Base-by-base conservation (phyloP, 2,113 vertebrate species). In the Benitochromis conjunctus region DNA sequence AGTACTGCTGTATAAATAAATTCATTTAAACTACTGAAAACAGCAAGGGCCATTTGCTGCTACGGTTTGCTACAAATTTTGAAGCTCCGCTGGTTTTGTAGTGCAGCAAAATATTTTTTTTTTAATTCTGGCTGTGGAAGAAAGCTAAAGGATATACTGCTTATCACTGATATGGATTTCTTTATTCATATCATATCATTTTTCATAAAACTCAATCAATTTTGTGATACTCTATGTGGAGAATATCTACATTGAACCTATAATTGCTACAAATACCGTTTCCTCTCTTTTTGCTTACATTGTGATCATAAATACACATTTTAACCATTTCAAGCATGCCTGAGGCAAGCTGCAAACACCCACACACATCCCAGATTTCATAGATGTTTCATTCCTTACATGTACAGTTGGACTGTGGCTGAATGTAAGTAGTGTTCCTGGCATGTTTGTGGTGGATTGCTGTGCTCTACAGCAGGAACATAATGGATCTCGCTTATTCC, bases 1-100 rank as follows among this genome's bases (percentile, higher is more conserved):
- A 58, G 60, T 53, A 43, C 79, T 71, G 12, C 31, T 83, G 66
- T 83, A 88, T 88, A 91, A 91, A 93, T 88, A 91, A 92, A 91
- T 88, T 54, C 79, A 87, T 91, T 81, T 19, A 64, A 85, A 58
- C 85, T 24, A 51, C 2, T 21, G 55, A 79, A 86, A 88, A 81
- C 83, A 78, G 43, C 5, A 53, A 74, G 29, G 31, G 38, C 74
- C 81, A 38, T 29, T 38, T 29, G 66, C 41, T 48, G 18, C 71
- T 29, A 3, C 6, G 6, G 54, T 86, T 79, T 89, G 86, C 87
- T 86, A 82, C 36, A 80, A 64, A 88, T 85, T 74, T 66, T 36
- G 3, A 5, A 74, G 38, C 36, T 54, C 5, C 55, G 60, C 51
- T 11, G 80, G 14, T 90, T 69, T 21, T 86, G 3, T 57, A 46